Evolutionary conservation across 1,140 invertebrate species (phyloP).

Genomic region (Diplogasteroides magnus): DNA sequence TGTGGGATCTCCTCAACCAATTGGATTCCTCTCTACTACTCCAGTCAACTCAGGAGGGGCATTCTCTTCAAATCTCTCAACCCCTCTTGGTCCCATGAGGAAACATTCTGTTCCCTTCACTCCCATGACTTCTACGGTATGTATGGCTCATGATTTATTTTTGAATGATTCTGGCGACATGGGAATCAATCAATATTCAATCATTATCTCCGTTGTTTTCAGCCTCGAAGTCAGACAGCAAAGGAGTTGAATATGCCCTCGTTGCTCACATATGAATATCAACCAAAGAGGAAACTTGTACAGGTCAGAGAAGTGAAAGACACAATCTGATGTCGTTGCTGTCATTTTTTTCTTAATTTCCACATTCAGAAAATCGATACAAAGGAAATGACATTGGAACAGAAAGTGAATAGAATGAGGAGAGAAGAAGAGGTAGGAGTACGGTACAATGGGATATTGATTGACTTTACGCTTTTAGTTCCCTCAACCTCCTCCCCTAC

Average conservation of each 20-base stretch:
- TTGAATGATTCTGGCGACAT: too few species aligned
- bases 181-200: too few species aligned
- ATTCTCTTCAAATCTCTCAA: too few species aligned
- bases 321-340: neutral
- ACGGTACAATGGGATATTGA: neutral
- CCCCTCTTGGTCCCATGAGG: neutral
- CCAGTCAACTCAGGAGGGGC: neutral
- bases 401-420: neutral
- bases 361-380: neutral
- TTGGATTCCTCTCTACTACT: neutral
- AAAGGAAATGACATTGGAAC: neutral
- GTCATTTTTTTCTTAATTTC: neutral
- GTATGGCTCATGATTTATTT: too few species aligned
- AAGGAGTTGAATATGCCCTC: too few species aligned
- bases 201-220: too few species aligned
- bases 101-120: conserved; percentile 5
- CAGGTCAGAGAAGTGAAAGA: too few species aligned
- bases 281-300: too few species aligned
- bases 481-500: neutral
- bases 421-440: neutral
- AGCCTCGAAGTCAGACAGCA: too few species aligned
- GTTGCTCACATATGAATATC: too few species aligned
- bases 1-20: neutral
- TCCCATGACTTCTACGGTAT: neutral
- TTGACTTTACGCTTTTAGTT: neutral